Conservation (phyloP, 2,113 vertebrate species). For the Stegostoma tigrinum region DNA sequence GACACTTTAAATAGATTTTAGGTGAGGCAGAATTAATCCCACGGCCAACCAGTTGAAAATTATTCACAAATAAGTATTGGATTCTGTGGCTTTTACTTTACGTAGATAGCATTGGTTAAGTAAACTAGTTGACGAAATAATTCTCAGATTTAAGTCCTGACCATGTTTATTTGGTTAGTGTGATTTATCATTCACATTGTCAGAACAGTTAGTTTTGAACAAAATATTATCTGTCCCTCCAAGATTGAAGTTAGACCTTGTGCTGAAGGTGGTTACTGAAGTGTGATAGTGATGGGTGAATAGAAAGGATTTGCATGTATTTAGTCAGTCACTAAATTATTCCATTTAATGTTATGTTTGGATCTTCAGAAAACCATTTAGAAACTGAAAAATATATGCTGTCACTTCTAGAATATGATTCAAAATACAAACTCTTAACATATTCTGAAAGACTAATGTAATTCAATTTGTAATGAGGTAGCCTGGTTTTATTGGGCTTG, state of each 20-base stretch:
- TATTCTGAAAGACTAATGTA: background rate
- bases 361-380: background rate
- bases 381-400: background rate
- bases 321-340: background rate
- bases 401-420: background rate
- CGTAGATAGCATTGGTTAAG: background rate
- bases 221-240: background rate
- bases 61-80: background rate
- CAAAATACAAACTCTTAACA: background rate
- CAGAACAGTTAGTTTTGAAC: background rate
- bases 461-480: background rate
- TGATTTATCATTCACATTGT: background rate
- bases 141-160: background rate
- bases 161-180: background rate
- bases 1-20: background rate
- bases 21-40: background rate
- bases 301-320: background rate
- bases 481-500: background rate
- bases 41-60: background rate
- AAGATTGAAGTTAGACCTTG: background rate
- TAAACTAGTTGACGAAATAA: background rate
- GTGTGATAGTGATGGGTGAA: background rate
- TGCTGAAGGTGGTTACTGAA: background rate
- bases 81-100: background rate
- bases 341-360: background rate